Evolutionary conservation across 2,888 invertebrate genomes (phyloP), one percentile per base, ranked within the genome.

Genomic region (Panzeria rudis): DNA sequence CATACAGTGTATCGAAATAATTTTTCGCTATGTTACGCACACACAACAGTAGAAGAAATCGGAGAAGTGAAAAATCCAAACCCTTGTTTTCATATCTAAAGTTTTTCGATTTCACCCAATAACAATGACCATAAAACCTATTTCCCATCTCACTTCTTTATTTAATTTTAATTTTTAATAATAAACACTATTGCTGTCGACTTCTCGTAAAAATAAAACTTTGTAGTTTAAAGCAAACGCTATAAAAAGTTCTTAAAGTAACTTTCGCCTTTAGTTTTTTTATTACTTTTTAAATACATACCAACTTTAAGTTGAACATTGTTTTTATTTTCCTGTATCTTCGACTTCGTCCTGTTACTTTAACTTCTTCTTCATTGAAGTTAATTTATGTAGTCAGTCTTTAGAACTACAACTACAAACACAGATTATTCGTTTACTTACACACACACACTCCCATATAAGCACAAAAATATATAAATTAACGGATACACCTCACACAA

Each of bases 311-410:
- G 56, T 50, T 73, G 3, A 38, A 47, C n/a, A 32, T 61, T 17
- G 13, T 47, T 73, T 38, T 66, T 15, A 17, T 15, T 50, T 8
- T 25, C 35, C 35, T 44, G 11, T 56, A 56, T 54, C 8, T 61
- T 38, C 20, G 7, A 50, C 29, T 64, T 38, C 11, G 6, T 69
- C 11, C 25, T 52, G 50, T 41, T 41, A 52, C 59, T 35, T 77
- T 59, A 56, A 77, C 59, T 68, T 68, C 15, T 11, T 54, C 15
- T 35, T 47, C n/a, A 61, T 38, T 25, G 25, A 44, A 56, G 66
- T 66, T 20, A 77, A 47, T 35, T 41, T n/a, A 38, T 62, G 6
- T 15, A 73, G 35, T 23, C 23, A 7, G n/a, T 38, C 17, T 50
- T 50, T 32, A 35, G 47, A 23, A 50, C 73, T 61, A 32, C 35